Evolutionary conservation across 2,888 invertebrate species (phyloP).

Genomic region (Andrena chrysosceles): DNA sequence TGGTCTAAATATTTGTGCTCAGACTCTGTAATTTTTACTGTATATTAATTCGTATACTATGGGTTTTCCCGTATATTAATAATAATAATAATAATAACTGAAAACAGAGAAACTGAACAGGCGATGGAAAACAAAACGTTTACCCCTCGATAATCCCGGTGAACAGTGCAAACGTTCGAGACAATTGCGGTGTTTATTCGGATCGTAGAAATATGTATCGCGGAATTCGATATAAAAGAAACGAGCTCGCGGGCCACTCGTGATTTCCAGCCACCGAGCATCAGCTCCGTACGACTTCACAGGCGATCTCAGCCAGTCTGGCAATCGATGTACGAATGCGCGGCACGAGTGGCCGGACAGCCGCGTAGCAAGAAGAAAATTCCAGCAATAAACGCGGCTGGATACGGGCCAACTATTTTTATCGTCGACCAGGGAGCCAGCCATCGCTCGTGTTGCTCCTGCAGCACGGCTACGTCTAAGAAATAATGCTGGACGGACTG

Average conservation of each 20-base stretch:
- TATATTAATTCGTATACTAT: too few species aligned
- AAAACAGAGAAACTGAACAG: slow-evolving; percentile 22
- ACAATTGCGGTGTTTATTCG: background rate
- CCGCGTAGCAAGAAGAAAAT: slow-evolving; percentile 65
- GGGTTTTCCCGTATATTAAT: too few species aligned
- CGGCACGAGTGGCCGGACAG: slow-evolving; percentile 55
- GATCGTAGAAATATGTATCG: background rate
- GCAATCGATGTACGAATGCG: slow-evolving; percentile 48
- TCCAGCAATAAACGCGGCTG: slow-evolving; percentile 71
- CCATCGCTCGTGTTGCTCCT: slow-evolving; percentile 41
- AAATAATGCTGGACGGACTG: slow-evolving; percentile 68
- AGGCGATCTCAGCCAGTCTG: slow-evolving; percentile 34
- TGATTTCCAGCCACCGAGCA: background rate
- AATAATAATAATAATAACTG: too few species aligned
- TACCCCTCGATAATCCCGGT: background rate
- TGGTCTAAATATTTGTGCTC: too few species aligned
- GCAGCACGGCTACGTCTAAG: slow-evolving; percentile 55
- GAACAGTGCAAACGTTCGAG: background rate
- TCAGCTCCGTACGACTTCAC: background rate
- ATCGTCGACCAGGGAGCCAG: slow-evolving; percentile 59
- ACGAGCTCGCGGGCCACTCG: background rate
- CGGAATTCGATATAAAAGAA: background rate
- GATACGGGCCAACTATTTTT: slow-evolving; percentile 73
- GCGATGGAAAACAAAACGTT: slow-evolving; percentile 38
- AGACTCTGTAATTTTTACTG: too few species aligned